A percentile compares a stretch with the other conserved stretches of the same genome.
phyloP scores from a whole-genome alignment of 2,888 invertebrate species.

The Spisula solida region DNA sequence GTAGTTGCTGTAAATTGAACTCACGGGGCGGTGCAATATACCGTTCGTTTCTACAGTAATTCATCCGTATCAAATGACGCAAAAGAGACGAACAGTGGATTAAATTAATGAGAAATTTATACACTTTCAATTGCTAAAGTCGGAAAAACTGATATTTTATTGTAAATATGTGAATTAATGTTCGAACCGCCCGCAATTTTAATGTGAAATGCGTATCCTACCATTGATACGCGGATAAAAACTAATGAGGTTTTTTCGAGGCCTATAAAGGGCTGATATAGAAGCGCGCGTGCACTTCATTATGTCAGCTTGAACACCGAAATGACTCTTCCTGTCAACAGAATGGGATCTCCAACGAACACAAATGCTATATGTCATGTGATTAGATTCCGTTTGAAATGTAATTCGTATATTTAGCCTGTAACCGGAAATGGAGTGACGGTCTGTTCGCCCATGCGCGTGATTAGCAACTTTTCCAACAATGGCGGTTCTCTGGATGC shows the following conservation, averaged over 20 bases:
- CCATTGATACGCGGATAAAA: constrained; percentile 20
- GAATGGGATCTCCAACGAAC: background rate
- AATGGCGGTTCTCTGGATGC: constrained; percentile 9
- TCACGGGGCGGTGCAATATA: background rate
- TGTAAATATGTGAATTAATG: constrained; percentile 10
- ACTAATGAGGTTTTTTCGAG: constrained; percentile 38
- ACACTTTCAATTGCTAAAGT: background rate
- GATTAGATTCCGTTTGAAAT: constrained; percentile 46
- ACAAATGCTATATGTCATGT: constrained; percentile 19
- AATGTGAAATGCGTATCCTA: constrained; percentile 33
- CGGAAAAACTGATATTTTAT: constrained; percentile 16
- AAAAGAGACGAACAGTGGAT: background rate
- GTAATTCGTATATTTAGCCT: constrained; percentile 40
- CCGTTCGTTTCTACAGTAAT: background rate
- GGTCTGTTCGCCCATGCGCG: constrained; percentile 55
- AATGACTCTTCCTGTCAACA: constrained; percentile 32
- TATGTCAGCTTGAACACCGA: constrained; percentile 18
- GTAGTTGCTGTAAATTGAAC: background rate
- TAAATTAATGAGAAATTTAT: constrained; percentile 34
- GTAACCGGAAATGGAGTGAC: constrained; percentile 54
- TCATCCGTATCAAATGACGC: constrained; percentile 20
- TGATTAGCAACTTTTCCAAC: constrained; percentile 37
- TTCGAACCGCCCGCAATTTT: constrained; percentile 16
- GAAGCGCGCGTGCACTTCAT: constrained; percentile 35
- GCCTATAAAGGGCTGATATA: constrained; percentile 30